phyloP scores from a whole-genome alignment of 2,113 vertebrate genomes.

The Willisornis vidua region DNA sequence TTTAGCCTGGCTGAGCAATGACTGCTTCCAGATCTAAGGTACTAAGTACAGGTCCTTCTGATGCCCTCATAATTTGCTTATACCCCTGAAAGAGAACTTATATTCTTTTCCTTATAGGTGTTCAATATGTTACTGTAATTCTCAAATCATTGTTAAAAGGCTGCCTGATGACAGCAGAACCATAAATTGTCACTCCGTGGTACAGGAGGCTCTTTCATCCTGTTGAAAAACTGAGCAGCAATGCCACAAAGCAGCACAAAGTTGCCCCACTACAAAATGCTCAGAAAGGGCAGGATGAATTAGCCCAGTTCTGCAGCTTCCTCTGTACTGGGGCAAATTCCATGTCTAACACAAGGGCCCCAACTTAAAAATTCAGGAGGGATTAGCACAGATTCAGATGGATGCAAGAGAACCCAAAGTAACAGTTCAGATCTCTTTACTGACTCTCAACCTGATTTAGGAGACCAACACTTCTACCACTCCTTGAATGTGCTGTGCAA shows the following conservation, averaged over 20 bases:
- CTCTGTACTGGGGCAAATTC: accelerated
- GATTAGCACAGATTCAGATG: too few species aligned
- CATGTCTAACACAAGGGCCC: not conserved
- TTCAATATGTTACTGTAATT: not conserved
- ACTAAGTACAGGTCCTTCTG: not conserved
- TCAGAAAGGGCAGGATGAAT: not conserved
- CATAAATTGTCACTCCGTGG: not conserved
- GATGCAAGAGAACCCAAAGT: not conserved
- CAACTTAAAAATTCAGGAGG: not conserved
- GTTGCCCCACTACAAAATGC: not conserved
- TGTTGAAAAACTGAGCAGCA: not conserved
- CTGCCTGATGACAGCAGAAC: not conserved
- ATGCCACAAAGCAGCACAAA: not conserved
- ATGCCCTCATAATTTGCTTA: not conserved
- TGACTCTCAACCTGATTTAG: not conserved
- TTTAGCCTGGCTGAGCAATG: not conserved
- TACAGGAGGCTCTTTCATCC: not conserved
- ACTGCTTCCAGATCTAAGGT: not conserved
- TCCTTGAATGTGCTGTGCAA: not conserved
- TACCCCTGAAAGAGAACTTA: not conserved
- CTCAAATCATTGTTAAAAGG: not conserved
- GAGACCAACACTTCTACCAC: not conserved
- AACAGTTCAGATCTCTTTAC: not conserved
- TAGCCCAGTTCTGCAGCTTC: accelerated
- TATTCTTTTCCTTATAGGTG: not conserved